These are phyloP conservation scores for Spodoptera exigua DNA, from an alignment of 2,888 invertebrate genomes.

Conservation along the genomic window DNA sequence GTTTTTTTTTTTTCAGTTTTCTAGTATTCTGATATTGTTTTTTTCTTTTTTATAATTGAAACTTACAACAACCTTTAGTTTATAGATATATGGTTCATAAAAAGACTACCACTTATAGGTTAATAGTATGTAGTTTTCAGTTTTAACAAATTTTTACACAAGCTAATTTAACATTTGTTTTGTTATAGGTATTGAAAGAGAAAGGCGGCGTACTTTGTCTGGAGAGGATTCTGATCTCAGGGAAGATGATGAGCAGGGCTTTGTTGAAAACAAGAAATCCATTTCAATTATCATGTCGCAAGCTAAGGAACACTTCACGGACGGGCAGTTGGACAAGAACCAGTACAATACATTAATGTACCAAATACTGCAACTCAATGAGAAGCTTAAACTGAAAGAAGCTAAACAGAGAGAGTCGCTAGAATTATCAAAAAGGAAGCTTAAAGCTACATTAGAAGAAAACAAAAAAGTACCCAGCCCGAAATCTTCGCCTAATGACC, in stretches of 20 bases:
- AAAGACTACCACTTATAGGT: too few relatives aligned
- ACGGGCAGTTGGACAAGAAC: slow-evolving; percentile 92
- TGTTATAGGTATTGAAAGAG: slow-evolving; percentile 80
- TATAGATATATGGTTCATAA: too few relatives aligned
- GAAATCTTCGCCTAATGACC: slow-evolving; percentile 76
- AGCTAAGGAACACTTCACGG: slow-evolving; percentile 94
- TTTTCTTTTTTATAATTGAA: slow-evolving; percentile 3
- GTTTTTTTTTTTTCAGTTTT: slow-evolving; percentile 13
- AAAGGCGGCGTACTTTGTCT: slow-evolving; percentile 86
- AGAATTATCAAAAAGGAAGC: slow-evolving; percentile 86
- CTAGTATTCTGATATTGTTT: background rate
- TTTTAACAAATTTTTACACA: too few relatives aligned
- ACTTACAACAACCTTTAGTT: too few relatives aligned
- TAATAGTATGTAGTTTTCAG: too few relatives aligned
- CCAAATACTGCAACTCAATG: slow-evolving; percentile 94
- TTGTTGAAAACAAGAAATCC: slow-evolving; percentile 90
- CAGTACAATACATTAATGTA: slow-evolving; percentile 94
- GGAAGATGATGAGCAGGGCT: slow-evolving; percentile 82
- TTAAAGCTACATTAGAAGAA: slow-evolving; percentile 78
- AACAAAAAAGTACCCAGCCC: slow-evolving; percentile 85
- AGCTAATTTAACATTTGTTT: background rate
- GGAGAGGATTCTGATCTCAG: slow-evolving; percentile 88
- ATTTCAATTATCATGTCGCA: slow-evolving; percentile 94
- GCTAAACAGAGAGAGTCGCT: slow-evolving; percentile 92
- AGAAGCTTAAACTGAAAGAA: slow-evolving; percentile 93